These are phyloP conservation scores for Dascyllus trimaculatus DNA, from an alignment of 2,113 vertebrate genomes.

Conservation along the genomic window DNA sequence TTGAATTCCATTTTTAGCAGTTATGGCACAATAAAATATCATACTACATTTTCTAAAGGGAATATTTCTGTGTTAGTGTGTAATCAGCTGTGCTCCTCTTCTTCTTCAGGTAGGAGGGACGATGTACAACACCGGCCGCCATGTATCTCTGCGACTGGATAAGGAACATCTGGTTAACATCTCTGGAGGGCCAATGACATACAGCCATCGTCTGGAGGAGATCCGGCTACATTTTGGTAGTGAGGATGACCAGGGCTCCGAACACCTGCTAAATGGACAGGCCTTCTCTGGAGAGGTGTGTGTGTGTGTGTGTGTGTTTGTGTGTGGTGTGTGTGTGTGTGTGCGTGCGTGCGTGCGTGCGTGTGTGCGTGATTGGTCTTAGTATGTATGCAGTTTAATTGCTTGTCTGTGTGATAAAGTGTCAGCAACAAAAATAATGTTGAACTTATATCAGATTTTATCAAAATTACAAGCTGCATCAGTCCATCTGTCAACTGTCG, in stretches of 20 bases:
- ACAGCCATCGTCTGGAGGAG: slow-evolving; percentile 97
- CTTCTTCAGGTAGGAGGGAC: slow-evolving; percentile 92
- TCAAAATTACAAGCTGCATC: too few relatives aligned
- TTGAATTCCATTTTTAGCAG: too few relatives aligned
- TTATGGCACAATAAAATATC: too few relatives aligned
- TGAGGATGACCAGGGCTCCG: slow-evolving; percentile 96
- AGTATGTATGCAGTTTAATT: too few relatives aligned
- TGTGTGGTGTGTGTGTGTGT: too few relatives aligned
- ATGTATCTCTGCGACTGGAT: slow-evolving; percentile 95
- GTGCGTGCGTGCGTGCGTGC: too few relatives aligned
- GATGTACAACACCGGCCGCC: slow-evolving; percentile 99
- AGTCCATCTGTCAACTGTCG: too few relatives aligned
- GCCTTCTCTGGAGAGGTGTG: slow-evolving; percentile 97
- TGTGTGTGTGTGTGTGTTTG: background rate
- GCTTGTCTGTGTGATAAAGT: too few relatives aligned
- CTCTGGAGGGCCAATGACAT: slow-evolving; percentile 97
- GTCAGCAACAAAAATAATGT: too few relatives aligned
- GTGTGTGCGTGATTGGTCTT: too few relatives aligned
- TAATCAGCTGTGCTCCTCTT: background rate
- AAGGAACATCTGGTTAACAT: slow-evolving; percentile 99
- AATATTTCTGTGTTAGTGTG: background rate
- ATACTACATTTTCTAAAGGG: too few relatives aligned
- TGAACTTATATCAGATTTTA: too few relatives aligned
- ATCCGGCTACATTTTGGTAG: slow-evolving; percentile 98
- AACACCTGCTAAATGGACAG: slow-evolving; percentile 97